Evolutionary conservation across 1,140 invertebrate genomes (phyloP).

Genomic region (Helicoverpa zea): DNA sequence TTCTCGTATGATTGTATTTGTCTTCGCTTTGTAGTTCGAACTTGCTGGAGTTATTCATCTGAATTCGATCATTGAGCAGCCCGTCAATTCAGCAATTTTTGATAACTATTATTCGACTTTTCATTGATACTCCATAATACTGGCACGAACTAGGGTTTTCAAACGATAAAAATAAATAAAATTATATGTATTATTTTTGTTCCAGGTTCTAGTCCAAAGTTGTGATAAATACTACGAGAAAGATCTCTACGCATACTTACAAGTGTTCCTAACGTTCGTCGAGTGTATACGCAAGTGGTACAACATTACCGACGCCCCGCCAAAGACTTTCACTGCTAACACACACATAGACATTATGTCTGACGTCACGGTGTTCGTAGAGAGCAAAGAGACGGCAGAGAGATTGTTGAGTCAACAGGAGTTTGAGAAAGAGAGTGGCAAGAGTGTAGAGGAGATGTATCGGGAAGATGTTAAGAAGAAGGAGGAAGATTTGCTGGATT

Average conservation of each 20-base stretch:
- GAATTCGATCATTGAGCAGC: too few species aligned
- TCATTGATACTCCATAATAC: background rate
- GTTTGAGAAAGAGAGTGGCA: conserved; percentile 68
- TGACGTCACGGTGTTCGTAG: conserved; percentile 67
- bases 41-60: too few species aligned
- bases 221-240: conserved; percentile 87
- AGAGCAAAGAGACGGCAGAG: conserved; percentile 64
- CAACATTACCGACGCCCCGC: conserved; percentile 40
- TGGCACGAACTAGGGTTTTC: background rate
- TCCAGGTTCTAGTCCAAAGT: conserved; percentile 88
- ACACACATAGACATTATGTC: conserved; percentile 62
- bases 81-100: too few species aligned
- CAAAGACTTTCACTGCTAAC: background rate
- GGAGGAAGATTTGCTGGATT: conserved; percentile 72
- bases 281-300: conserved; percentile 87
- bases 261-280: conserved; percentile 89
- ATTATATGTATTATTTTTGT: conserved; percentile 33
- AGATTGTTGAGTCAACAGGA: conserved; percentile 72
- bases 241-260: conserved; percentile 87
- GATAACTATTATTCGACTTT: too few species aligned
- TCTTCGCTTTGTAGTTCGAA: too few species aligned
- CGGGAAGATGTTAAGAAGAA: conserved; percentile 83
- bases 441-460: conserved; percentile 87
- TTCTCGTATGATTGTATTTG: background rate
- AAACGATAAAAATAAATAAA: background rate